These are phyloP conservation scores for Protobothrops flavoviridis DNA, from an alignment of 2,113 vertebrate genomes.

Conservation along the genomic window DNA sequence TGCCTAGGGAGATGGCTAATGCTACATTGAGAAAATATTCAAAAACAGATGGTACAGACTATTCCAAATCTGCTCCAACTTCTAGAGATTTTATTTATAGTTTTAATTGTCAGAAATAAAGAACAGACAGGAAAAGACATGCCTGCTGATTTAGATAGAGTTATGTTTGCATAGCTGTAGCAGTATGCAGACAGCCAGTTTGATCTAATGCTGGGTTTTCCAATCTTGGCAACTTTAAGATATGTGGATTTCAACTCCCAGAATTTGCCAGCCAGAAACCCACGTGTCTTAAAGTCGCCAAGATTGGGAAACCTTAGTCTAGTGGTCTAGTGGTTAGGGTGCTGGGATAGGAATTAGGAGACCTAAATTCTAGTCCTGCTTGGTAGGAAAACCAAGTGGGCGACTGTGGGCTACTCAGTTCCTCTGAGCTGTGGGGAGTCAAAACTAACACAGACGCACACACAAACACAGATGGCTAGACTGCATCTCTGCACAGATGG, in stretches of 20 bases:
- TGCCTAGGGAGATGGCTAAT: not conserved
- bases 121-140: not conserved
- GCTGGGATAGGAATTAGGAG: not conserved
- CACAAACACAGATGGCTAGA: too few relatives aligned
- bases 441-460: not conserved
- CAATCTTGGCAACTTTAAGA: too few relatives aligned
- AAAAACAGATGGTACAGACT: not conserved
- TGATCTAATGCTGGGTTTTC: not conserved
- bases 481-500: not conserved
- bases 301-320: too few relatives aligned
- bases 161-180: not conserved
- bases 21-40: not conserved
- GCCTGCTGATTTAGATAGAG: not conserved
- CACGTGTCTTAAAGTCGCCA: too few relatives aligned
- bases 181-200: not conserved
- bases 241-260: too few relatives aligned
- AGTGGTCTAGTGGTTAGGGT: not conserved
- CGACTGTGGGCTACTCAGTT: not conserved
- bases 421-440: not conserved
- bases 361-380: not conserved
- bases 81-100: not conserved
- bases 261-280: too few relatives aligned
- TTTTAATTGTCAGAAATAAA: not conserved
- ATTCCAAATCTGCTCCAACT: not conserved
- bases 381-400: not conserved